Base-by-base conservation (phyloP, 2,797 vertebrate genomes). In the Acanthornis magna region DNA sequence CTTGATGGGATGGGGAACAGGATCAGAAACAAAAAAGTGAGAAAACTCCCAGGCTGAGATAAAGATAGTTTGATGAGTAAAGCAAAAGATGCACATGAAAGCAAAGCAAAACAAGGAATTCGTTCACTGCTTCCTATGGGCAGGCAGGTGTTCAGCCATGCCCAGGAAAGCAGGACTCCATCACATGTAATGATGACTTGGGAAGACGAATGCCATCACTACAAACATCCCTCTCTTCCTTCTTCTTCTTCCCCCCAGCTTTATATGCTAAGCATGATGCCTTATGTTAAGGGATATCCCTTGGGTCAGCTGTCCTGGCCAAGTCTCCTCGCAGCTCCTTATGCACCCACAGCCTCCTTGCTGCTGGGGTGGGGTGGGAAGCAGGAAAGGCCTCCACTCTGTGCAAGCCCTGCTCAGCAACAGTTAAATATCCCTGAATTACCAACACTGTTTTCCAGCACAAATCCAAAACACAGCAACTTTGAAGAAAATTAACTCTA, bases 121-220 rank as follows among this genome's bases (percentile, higher is more conserved):
- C 6, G 55, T 55, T 75, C 32, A 55, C 30, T 19, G 9, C 32
- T 75, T 62, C 27, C 63, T n/a, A 18, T 7, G 5, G 48, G 63
- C 50, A 75, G 48, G 63, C 50, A 68, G 48, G 18, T 42, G 55
- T 61, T 48, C 47, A 68, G 48, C 55, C 29, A 48, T 36, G 11
- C 34, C 77, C 42, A 22, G 19, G 23, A 70, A 62, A 68, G 40
- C 55, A 43, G 23, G 18, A 27, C 16, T 38, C 19, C 13, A 11
- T 20, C 30, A 29, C 0, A 0, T 29, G 19, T 43, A 55, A 55
- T 0, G 0, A n/a, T 48, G 42, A n/a, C 71, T 62, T 54, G 34
- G 34, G 26, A 54, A 74, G 70, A 67, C 68, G 81, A 74, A 32
- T 3, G 26, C 22, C 5, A 1, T 55, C 32, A 29, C 27, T 70